Conservation (phyloP, 2,797 vertebrate genomes). For the Alosa sapidissima region DNA sequence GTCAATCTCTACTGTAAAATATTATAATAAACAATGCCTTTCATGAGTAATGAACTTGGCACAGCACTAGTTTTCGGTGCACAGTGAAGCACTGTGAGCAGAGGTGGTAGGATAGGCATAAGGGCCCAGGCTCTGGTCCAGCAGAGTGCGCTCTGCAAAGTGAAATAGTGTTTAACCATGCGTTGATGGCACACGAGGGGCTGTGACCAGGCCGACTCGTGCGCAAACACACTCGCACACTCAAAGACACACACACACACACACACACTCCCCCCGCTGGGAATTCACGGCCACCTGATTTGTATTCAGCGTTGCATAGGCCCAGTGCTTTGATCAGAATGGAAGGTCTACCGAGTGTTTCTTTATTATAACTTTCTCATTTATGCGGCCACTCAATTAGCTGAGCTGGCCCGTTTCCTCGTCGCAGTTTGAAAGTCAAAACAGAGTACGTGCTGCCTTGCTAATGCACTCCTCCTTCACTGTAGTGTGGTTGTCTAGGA, state of each 20-base stretch:
- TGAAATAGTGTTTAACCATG: constrained; percentile 18
- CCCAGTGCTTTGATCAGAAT: constrained; percentile 47
- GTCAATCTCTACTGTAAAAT: not conserved
- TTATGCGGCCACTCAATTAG: constrained; percentile 15
- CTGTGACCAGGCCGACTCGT: not conserved
- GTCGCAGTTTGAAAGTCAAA: not conserved
- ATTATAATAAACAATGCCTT: not conserved
- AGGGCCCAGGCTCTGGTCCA: not conserved
- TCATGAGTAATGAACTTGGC: constrained; percentile 14
- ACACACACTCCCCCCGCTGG: not conserved
- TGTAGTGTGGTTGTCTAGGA: not conserved
- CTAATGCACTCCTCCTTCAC: not conserved
- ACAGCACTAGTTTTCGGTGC: not conserved
- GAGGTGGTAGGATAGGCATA: not conserved
- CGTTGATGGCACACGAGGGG: not conserved
- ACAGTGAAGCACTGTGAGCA: not conserved
- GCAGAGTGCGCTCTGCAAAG: not conserved
- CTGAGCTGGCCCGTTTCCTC: constrained; percentile 17
- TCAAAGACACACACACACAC: not conserved
- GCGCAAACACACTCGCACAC: not conserved
- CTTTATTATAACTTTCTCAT: constrained; percentile 45
- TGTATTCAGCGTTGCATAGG: constrained; percentile 13
- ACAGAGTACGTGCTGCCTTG: not conserved
- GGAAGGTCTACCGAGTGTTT: constrained; percentile 39
- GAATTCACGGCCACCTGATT: constrained; percentile 21